phyloP scores from a whole-genome alignment of 2,113 vertebrate genomes.

The Brachyhypopomus gauderio region DNA sequence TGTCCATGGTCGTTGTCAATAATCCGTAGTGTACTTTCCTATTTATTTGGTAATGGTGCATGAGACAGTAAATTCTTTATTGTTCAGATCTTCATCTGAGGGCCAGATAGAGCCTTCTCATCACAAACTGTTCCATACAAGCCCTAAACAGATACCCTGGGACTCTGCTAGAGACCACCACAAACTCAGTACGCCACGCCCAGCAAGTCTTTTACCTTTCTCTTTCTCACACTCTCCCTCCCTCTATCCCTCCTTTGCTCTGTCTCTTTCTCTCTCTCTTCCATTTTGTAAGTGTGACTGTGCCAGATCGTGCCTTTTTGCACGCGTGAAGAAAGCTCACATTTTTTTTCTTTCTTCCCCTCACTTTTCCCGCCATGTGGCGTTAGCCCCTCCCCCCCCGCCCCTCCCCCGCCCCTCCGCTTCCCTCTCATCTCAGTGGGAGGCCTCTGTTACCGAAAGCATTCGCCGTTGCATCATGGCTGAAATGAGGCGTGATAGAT shows the following conservation, averaged over 20 bases:
- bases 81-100: background rate
- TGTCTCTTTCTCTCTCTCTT: background rate
- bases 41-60: background rate
- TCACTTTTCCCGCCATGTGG: constrained; percentile 4
- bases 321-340: constrained; percentile 26
- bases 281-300: constrained; percentile 16
- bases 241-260: background rate
- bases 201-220: background rate
- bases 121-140: background rate
- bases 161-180: too few species aligned
- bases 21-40: background rate
- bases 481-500: background rate
- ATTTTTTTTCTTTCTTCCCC: constrained; percentile 10
- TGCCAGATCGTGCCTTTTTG: constrained; percentile 22
- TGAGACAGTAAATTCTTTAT: background rate
- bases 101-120: background rate
- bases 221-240: background rate
- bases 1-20: background rate
- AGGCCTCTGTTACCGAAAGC: constrained; percentile 27
- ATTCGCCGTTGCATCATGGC: constrained; percentile 12
- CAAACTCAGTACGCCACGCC: background rate
- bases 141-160: too few species aligned
- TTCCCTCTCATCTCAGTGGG: constrained; percentile 33
- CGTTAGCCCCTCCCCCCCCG: constrained; percentile 10
- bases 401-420: background rate